Conservation (phyloP, 1,140 invertebrate genomes). For the Eufriesea mexicana region DNA sequence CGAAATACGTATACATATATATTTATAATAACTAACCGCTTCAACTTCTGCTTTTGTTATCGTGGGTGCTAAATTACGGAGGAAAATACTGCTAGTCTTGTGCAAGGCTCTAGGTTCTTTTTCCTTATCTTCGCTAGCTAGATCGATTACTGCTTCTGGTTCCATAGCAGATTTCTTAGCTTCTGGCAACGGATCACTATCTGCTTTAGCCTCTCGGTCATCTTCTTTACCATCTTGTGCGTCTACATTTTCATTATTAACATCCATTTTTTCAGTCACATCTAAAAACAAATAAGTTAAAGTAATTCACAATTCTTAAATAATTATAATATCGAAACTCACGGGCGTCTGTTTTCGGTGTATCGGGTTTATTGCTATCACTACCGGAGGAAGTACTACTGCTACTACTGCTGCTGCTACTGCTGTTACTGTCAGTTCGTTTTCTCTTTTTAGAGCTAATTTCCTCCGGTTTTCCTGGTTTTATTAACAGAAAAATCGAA, state of each 20-base stretch:
- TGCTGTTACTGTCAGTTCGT: slow-evolving; percentile 77
- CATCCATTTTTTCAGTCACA: slow-evolving; percentile 71
- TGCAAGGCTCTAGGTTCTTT: slow-evolving; percentile 89
- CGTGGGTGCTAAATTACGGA: slow-evolving; percentile 96
- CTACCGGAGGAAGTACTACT: slow-evolving; percentile 79
- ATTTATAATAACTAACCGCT: slow-evolving; percentile 85
- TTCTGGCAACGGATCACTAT: slow-evolving; percentile 60
- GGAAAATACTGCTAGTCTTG: slow-evolving; percentile 98
- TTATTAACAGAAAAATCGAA: background rate
- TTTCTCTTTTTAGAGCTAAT: slow-evolving; percentile 74
- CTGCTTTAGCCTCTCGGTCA: slow-evolving; percentile 74
- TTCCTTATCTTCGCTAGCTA: slow-evolving; percentile 81
- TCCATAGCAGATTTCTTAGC: slow-evolving; percentile 72
- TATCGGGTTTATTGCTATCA: slow-evolving; percentile 71
- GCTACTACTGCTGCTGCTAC: slow-evolving; percentile 76
- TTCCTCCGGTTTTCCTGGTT: slow-evolving; percentile 61
- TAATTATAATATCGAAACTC: slow-evolving; percentile 38
- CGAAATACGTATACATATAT: background rate
- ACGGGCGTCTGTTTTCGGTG: slow-evolving; percentile 65
- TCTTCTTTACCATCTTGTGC: slow-evolving; percentile 60
- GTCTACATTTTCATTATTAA: slow-evolving; percentile 76
- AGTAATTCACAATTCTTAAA: background rate
- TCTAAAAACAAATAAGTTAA: slow-evolving; percentile 55
- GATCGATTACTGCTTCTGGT: slow-evolving; percentile 78
- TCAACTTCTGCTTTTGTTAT: slow-evolving; percentile 99